phyloP scores from a whole-genome alignment of 2,888 invertebrate species.

The Emesis russula region DNA sequence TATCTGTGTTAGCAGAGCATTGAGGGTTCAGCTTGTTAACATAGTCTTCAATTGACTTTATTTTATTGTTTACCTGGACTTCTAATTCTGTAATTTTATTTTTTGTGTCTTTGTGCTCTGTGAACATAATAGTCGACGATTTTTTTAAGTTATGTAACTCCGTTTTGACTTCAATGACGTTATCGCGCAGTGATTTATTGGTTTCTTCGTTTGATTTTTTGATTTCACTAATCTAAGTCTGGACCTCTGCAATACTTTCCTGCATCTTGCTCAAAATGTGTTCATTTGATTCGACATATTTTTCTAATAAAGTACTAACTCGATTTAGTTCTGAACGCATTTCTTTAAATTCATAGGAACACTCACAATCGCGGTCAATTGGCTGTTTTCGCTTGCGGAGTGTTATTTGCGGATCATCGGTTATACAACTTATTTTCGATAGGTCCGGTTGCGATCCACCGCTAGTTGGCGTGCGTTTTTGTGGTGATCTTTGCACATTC shows the following conservation, averaged over 20 bases:
- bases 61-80: not conserved
- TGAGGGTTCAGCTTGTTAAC: not conserved
- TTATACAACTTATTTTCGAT: constrained; percentile 44
- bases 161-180: not conserved
- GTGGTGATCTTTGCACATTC: too few relatives aligned
- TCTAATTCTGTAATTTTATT: not conserved
- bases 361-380: constrained; percentile 34
- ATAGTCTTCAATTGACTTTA: not conserved
- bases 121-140: not conserved
- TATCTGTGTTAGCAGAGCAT: not conserved
- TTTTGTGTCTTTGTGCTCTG: not conserved
- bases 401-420: constrained; percentile 43
- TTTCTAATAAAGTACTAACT: constrained; percentile 48
- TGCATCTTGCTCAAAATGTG: constrained; percentile 58
- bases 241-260: not conserved
- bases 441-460: constrained; percentile 57
- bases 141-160: not conserved
- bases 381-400: constrained; percentile 40
- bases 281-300: constrained; percentile 54
- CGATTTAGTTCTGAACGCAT: constrained; percentile 49
- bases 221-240: not conserved
- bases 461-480: too few relatives aligned
- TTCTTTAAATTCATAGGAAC: constrained; percentile 33
- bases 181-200: not conserved
- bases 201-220: not conserved